A percentile compares a stretch with the other conserved stretches of the same genome.
Evolutionary conservation across 2,113 vertebrate species (phyloP).

Genomic region (Gobiocypris rarus): DNA sequence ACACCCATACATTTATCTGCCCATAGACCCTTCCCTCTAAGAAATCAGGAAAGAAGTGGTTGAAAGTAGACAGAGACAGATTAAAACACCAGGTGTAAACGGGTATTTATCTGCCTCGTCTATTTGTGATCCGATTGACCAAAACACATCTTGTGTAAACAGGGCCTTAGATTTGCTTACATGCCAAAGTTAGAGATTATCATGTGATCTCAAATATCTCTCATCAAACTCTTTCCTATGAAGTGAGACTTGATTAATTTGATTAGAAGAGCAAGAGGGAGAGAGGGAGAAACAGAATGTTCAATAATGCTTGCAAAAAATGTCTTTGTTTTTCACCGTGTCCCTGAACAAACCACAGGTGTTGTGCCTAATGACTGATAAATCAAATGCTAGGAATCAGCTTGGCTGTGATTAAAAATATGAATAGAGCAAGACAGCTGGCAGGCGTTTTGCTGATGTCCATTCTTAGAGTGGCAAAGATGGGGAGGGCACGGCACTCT

Average conservation of each 20-base stretch:
- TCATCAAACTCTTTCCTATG: neutral
- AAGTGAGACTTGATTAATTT: neutral
- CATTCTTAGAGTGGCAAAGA: constrained; percentile 44
- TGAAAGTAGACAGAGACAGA: too few species aligned
- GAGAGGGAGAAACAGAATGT: constrained; percentile 14
- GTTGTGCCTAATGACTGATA: constrained; percentile 30
- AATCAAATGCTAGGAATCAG: constrained; percentile 38
- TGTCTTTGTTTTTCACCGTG: constrained; percentile 24
- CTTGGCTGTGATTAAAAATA: constrained; percentile 35
- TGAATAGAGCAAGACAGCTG: constrained; percentile 37
- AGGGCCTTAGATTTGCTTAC: neutral
- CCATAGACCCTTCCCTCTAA: too few species aligned
- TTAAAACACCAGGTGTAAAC: too few species aligned
- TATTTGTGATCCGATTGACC: too few species aligned
- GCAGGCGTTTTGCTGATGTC: constrained; percentile 52
- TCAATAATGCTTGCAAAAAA: constrained; percentile 24
- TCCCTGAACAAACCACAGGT: constrained; percentile 22
- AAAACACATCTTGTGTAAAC: too few species aligned
- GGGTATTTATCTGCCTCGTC: too few species aligned
- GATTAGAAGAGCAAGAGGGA: neutral
- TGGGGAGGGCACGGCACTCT: constrained; percentile 35
- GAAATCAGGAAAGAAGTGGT: too few species aligned
- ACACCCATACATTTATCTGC: too few species aligned
- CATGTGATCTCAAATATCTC: neutral
- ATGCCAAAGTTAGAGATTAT: neutral